Evolutionary conservation across 2,888 invertebrate species (phyloP), one percentile per base, ranked within the genome.

Genomic region (Ferdinandea cuprea): DNA sequence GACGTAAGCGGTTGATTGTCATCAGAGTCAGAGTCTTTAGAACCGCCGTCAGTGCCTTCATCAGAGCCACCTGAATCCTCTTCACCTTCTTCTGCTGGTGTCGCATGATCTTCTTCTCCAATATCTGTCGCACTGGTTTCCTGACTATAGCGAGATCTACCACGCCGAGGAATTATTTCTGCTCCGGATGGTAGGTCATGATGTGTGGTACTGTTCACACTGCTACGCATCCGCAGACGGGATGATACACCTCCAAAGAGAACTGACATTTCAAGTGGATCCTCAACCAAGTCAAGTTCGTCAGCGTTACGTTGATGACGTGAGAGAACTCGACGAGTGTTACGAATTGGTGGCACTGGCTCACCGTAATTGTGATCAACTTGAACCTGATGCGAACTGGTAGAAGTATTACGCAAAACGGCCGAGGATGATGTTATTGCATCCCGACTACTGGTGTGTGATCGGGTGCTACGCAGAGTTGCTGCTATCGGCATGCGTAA

Each of bases 1-100:
- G 88, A 92, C 21, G 92, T 93, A 78, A 93, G 84, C 54, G 90
- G 89, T 86, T 91, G 90, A 88, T 91, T 89, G 86, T 91, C 91
- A 72, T 91, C 90, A 1, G 90, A 90, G 68, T 90, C 91, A 28
- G 89, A 88, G 65, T 87, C 88, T 76, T 90, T 89, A 7, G 89
- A 89, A 11, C 88, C 88, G 2, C 89, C 90, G 72, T 88, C 89
- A 6, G 90, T 90, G 56, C 89, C 89, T 81, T 89, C 88, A 77
- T 88, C 90, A 3, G 89, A 88, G 15, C 88, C 88, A 32, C 87
- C 89, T 2, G 85, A 88, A 32, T 88, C 88, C 13, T 87, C 86
- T 19, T 87, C 87, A 3, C 77, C 86, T 5, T 66, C 86, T 15
- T 86, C 86, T 8, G 85, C 85, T 13, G n/a, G 40, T 50, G n/a